Base-by-base conservation (phyloP, 2,888 invertebrate genomes). In the Anoplius nigerrimus region DNA sequence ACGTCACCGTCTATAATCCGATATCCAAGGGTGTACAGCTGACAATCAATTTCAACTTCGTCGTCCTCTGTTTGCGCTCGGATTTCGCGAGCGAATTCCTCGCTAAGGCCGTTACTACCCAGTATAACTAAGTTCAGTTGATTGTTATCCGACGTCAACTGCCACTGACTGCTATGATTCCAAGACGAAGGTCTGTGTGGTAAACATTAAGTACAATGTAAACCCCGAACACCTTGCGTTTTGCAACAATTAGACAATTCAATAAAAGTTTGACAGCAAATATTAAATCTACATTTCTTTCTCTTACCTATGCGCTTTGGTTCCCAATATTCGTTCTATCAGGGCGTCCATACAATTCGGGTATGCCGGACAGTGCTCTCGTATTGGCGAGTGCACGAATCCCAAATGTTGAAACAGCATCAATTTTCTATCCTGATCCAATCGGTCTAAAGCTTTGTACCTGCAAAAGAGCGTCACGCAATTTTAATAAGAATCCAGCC, bases 381-480 rank as follows among this genome's bases (percentile, higher is more conserved):
- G 91, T 89, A 97, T 96, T 15, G 98, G 98, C 88, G 96, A 97
- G 90, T 98, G 97, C 64, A 98, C 95, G 89, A 98, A 98, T 67
- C 98, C 97, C 52, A 98, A 90, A 89, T 98, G 98, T 89, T 98
- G 97, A 84, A 98, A 95, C 70, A 99, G 91, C 93, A 98, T 96
- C 78, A 98, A 91, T 88, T 97, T 97, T 73, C 99, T 91, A 86
- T 98, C 98, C 89, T 98, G 97, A 90, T 98, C 97, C 88, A 98
- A 92, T 64, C 97, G 93, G 89, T 97, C 97, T 86, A 99, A 91
- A 89, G 97, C 94, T 90, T 97, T 97, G 90, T 97, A 98, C 89
- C 97, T 96, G 79, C 24, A 75, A 20, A 15, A n/a, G 43, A 51
- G 15, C 13, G 18, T 34, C 27, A 45, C 48, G n/a, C n/a, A 34